These are phyloP conservation scores for Sesamia nonagrioides DNA, from an alignment of 1,140 invertebrate genomes.

Conservation along the genomic window DNA sequence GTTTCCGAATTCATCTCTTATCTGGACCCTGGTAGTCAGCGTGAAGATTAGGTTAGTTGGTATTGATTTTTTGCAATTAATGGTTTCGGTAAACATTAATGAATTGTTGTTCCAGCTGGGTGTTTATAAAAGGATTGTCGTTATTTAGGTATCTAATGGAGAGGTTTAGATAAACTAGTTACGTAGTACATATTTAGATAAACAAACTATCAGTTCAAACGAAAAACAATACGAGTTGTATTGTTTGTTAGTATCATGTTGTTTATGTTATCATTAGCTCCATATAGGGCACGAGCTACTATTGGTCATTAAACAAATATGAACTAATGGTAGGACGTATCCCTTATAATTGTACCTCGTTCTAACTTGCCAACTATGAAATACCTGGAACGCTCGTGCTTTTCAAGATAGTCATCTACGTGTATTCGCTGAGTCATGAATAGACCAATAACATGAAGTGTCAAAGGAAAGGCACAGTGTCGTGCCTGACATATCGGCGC, in stretches of 20 bases:
- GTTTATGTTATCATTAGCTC: not conserved
- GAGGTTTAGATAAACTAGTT: not conserved
- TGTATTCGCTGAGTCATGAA: slow-evolving; percentile 63
- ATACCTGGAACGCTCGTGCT: slow-evolving; percentile 34
- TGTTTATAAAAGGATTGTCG: not conserved
- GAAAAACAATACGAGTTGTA: no score
- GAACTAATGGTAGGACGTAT: no score
- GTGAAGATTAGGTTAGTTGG: slow-evolving; percentile 34
- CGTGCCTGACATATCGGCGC: slow-evolving; percentile 65
- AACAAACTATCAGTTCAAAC: no score
- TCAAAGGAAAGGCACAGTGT: slow-evolving; percentile 60
- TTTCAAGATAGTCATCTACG: slow-evolving; percentile 50
- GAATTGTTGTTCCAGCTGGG: not conserved
- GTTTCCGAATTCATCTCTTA: slow-evolving; percentile 47
- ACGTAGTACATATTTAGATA: not conserved
- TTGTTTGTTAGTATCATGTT: not conserved
- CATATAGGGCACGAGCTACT: not conserved
- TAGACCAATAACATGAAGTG: slow-evolving; percentile 72
- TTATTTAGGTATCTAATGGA: not conserved
- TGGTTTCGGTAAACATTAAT: not conserved
- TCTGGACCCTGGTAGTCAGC: slow-evolving; percentile 30
- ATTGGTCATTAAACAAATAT: slow-evolving; percentile 1
- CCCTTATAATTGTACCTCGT: not conserved
- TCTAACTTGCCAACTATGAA: slow-evolving; percentile 15
- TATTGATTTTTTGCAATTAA: slow-evolving; percentile 36